Conservation (phyloP, 2,888 invertebrate genomes). For the Meganola albula region DNA sequence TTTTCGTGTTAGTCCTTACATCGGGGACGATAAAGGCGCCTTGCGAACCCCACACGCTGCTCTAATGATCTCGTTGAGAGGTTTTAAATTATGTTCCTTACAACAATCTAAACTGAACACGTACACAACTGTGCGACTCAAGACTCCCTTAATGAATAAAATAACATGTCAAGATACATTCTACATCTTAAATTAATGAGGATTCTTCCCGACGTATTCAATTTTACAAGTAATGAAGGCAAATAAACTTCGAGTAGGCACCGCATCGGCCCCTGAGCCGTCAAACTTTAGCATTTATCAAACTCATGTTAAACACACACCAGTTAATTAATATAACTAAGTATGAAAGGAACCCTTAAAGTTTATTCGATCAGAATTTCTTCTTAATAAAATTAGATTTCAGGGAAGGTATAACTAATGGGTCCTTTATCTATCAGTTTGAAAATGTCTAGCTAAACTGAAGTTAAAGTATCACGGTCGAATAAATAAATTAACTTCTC, state of each 20-base stretch:
- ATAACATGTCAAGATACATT: slow-evolving; percentile 73
- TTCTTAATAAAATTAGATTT: slow-evolving; percentile 52
- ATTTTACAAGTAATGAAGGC: slow-evolving; percentile 69
- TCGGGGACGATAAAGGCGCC: slow-evolving; percentile 27
- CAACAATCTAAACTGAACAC: slow-evolving; percentile 67
- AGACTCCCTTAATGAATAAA: slow-evolving; percentile 71
- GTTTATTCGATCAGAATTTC: slow-evolving; percentile 56
- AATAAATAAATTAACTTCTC: slow-evolving; percentile 49
- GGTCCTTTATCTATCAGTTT: slow-evolving; percentile 48
- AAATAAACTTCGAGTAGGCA: slow-evolving; percentile 59
- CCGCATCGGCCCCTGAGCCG: slow-evolving; percentile 19
- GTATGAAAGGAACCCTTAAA: slow-evolving; percentile 68
- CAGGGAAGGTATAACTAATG: slow-evolving; percentile 37
- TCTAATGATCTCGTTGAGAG: slow-evolving; percentile 65
- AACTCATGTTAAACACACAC: slow-evolving; percentile 56
- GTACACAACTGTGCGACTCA: slow-evolving; percentile 52
- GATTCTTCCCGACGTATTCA: slow-evolving; percentile 66
- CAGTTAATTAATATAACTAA: slow-evolving; percentile 69
- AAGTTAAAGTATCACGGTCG: slow-evolving; percentile 51
- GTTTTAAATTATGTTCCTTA: slow-evolving; percentile 71
- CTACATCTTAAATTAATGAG: slow-evolving; percentile 75
- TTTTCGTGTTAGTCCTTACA: slow-evolving; percentile 7
- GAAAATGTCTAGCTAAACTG: slow-evolving; percentile 40
- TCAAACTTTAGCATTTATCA: slow-evolving; percentile 59
- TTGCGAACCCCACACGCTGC: slow-evolving; percentile 30